These are phyloP conservation scores for Actinostola sp. DNA, from an alignment of 92 coral and sea anemone species.

Conservation along the genomic window DNA sequence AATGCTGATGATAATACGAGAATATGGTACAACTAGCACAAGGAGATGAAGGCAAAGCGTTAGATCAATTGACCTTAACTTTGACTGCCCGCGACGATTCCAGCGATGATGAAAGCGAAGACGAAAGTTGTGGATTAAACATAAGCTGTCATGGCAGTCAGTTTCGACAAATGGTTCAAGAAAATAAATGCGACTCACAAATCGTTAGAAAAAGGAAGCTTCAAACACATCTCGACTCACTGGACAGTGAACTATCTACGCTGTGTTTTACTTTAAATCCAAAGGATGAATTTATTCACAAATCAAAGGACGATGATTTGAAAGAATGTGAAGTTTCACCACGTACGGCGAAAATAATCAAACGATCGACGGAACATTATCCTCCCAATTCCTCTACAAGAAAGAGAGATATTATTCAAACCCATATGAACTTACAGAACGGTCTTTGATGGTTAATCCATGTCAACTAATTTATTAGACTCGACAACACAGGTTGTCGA, in stretches of 20 bases:
- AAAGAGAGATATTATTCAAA: too few relatives aligned
- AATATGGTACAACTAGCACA: neutral
- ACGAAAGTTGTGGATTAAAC: conserved; percentile 62
- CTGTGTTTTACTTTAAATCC: conserved; percentile 12
- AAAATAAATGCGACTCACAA: conserved; percentile 49
- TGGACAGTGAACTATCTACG: conserved; percentile 43
- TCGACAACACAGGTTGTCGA: neutral
- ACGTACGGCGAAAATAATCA: conserved; percentile 16
- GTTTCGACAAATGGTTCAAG: conserved; percentile 67
- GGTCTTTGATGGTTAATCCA: too few relatives aligned
- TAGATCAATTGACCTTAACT: conserved; percentile 9
- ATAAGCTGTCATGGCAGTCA: conserved; percentile 81
- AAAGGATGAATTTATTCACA: neutral
- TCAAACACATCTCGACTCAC: conserved; percentile 64
- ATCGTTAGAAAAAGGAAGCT: conserved; percentile 71
- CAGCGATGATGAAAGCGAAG: conserved; percentile 61
- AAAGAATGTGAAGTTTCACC: neutral
- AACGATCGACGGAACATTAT: neutral
- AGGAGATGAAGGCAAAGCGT: neutral
- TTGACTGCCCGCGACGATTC: neutral
- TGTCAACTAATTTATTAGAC: too few relatives aligned
- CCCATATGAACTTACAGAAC: too few relatives aligned
- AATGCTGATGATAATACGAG: too few relatives aligned
- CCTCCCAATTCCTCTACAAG: neutral
- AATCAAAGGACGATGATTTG: neutral